phyloP scores from a whole-genome alignment of 2,888 invertebrate species.

The Drosophila acutilabella region DNA sequence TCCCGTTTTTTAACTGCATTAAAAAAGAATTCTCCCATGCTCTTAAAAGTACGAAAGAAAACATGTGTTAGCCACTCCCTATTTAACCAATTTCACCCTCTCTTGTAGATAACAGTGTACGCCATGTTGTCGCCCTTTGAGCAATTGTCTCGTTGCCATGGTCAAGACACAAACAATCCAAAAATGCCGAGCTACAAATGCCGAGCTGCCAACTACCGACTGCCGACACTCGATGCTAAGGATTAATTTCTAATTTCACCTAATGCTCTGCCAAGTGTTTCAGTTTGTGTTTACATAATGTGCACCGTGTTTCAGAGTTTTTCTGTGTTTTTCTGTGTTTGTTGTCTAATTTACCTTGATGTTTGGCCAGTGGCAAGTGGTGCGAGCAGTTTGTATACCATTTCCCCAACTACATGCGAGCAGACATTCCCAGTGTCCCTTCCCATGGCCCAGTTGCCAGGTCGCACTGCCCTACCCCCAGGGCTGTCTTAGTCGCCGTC shows the following conservation, averaged over 20 bases:
- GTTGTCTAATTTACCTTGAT: slow-evolving; percentile 82
- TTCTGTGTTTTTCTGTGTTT: slow-evolving; percentile 37
- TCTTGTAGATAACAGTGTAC: slow-evolving; percentile 5
- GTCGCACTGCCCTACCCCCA: slow-evolving; percentile 65
- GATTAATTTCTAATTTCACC: slow-evolving; percentile 82
- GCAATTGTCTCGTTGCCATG: slow-evolving; percentile 47
- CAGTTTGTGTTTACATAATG: slow-evolving; percentile 68
- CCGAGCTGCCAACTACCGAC: background rate
- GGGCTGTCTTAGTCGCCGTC: slow-evolving; percentile 47
- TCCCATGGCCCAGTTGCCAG: slow-evolving; percentile 56
- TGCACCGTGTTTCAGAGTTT: slow-evolving; percentile 48
- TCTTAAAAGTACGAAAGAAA: background rate
- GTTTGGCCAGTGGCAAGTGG: slow-evolving; percentile 34
- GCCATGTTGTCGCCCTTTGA: slow-evolving; percentile 30
- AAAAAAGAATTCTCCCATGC: background rate
- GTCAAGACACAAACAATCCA: slow-evolving; percentile 49
- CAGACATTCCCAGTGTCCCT: slow-evolving; percentile 52
- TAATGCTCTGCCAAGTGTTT: slow-evolving; percentile 70
- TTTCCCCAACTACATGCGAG: slow-evolving; percentile 1
- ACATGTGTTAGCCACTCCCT: slow-evolving; percentile 23
- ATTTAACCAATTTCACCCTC: slow-evolving; percentile 19
- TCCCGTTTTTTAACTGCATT: background rate
- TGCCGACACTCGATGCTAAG: slow-evolving; percentile 50
- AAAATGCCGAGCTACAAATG: background rate
- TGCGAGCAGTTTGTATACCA: slow-evolving; percentile 15